Evolutionary conservation across 2,797 vertebrate species (phyloP), one percentile per base, ranked within the genome.

Genomic region (Manis pentadactyla): DNA sequence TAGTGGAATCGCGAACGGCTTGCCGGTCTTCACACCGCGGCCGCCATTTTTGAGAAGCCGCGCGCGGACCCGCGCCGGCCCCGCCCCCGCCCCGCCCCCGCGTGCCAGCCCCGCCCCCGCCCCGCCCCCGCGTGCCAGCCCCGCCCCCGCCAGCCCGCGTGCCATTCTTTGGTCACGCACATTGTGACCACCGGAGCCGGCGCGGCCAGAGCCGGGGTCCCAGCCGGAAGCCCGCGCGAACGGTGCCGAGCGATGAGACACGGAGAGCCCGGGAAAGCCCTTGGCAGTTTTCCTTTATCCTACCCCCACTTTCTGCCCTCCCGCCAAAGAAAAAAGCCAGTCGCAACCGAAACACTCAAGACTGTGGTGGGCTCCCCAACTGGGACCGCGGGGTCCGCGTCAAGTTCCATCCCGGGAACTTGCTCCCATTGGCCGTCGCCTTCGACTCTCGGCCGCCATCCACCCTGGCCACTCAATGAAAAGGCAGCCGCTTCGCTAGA

Each of bases 31-130:
- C 97, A 98, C 96, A 51, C 95, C 92, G 82, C 96, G 87, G 97
- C 97, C 98, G 98, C 98, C 98, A 98, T 98, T 88, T 98, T 98
- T 97, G 94, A 97, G 98, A 97, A 98, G 98, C 98, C 98, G 96
- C 95, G 98, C 98, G 97, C 98, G 97, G 92, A 98, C 98, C 94
- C 95, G 98, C 98, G 98, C 98, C 98, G 98, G 98, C 98, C 98
- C 98, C 98, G 97, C 98, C 98, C 98, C 97, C 75, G 97, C 37
- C 93, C 37, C 37, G 37, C 73, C 46, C 46, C n/a, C n/a, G n/a
- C n/a, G n/a, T n/a, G 46, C 46, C 46, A 37, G 46, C 46, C 46
- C 46, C 46, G 88, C 95, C 84, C 87, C 3, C 75, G 89, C 57
- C 34, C 46, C 46, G 88, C 95, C 84, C 87, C 3, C 75, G 89